Evolutionary conservation across 1,140 invertebrate genomes (phyloP), one percentile per base, ranked within the genome.

Genomic region (Cardiocondyla obscurior): DNA sequence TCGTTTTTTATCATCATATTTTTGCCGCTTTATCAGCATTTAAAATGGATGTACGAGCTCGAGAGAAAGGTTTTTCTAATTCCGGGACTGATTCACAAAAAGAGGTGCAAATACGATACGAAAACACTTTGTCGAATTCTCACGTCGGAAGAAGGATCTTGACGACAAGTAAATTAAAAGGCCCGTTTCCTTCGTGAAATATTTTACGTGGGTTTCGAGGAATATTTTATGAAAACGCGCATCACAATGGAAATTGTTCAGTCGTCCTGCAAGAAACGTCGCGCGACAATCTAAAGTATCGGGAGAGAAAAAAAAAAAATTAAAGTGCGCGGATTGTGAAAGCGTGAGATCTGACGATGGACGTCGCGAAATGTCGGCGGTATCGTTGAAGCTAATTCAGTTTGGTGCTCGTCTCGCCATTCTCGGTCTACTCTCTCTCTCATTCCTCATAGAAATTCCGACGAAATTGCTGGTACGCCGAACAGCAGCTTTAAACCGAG

Each of bases 181-280:
- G 4, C 44, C 10, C 49, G 46, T 22, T n/a, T 72, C 7, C n/a
- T 60, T 10, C 22, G 39, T 16, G 64, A 46, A 8, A 44, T 14
- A 10, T 22, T 33, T 7, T 46, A 33, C 30, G 25, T 14, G 36
- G 5, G 7, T 12, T 25, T 65, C 12, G 22, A 25, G 36, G 19
- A 19, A 53, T 67, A 19, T 65, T 25, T 65, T n/a, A 28, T 67
- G 44, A 16, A 22, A 39, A 30, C 12, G 25, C 4, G 19, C n/a
- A n/a, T 67, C n/a, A 67, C 44, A 67, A 77, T 77, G 44, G 58
- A 77, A 39, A 65, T 65, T 77, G 19, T 65, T 67, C 36, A 10
- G 7, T 19, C 39, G 30, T 39, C 22, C 22, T 25, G 28, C 72
- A 39, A 19, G 60, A 8, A 67, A 12, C 30, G 44, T 64, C 36